Base-by-base conservation (phyloP, 2,888 invertebrate genomes). In the Psylliodes chrysocephalus region DNA sequence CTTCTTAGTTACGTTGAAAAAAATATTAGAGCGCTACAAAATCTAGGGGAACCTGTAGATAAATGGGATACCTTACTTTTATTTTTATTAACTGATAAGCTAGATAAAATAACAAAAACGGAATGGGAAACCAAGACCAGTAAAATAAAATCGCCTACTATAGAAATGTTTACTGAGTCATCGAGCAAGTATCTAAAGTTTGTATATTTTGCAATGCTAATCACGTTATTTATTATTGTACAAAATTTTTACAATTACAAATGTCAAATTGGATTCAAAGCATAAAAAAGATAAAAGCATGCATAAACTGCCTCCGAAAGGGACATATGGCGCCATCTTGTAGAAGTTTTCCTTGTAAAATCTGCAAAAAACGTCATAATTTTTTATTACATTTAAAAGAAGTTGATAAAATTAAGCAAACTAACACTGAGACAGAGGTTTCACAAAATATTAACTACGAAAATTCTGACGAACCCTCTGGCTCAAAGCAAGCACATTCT, bases 121-220 rank as follows among this genome's bases (percentile, higher is more conserved):
- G 52, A 35, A 35, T 52, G 35, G 35, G 52, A 52, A 52, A 52
- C 52, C 5, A 52, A 52, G 17, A 18, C 19, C 8, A 8, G 25
- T 33, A 33, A 8, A 30, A n/a, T 52, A 28, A 52, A 30, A 33
- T 17, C 33, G 1, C 52, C 33, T 3, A 14, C 33, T 3, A 52
- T 52, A 17, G 18, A 52, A 12, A 17, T 18, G 1, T 52, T 52
- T 52, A 18, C 19, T 8, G 33, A 52, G 5, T 52, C 12, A 19
- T 44, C 3, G 10, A 3, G 18, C 15, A 19, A n/a, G n/a, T n/a
- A 44, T 18, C 7, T 18, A 52, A 15, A 52, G 7, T 17, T 30
- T 52, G 51, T 6, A 52, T 52, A 52, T 52, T 33, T 52, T 52
- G 51, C 33, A 35, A 52, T 52, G 30, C 15, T 10, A 30, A 52